Conservation (phyloP, 1,140 invertebrate genomes). For the Drosophila ambigua region DNA sequence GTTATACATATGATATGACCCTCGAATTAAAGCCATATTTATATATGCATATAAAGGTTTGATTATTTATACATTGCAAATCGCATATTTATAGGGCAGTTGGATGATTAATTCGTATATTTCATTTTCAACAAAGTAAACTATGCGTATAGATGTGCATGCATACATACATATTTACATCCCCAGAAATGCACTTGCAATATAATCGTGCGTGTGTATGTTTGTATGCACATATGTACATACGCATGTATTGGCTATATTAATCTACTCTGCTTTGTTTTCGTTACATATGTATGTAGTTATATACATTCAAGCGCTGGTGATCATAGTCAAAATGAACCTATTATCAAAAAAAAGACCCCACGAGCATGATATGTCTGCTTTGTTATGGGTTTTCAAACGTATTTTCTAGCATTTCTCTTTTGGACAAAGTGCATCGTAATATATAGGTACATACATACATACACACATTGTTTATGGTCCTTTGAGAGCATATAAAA, state of each 20-base stretch:
- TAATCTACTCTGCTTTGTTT: conserved; percentile 55
- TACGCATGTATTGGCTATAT: conserved; percentile 25
- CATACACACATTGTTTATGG: conserved; percentile 33
- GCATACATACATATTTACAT: conserved; percentile 1
- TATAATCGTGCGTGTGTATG: conserved; percentile 7
- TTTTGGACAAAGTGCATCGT: conserved; percentile 54
- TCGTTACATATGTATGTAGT: conserved; percentile 40
- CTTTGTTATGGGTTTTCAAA: too few relatives aligned
- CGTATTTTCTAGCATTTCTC: conserved; percentile 43
- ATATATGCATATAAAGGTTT: too few relatives aligned
- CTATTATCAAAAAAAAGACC: too few relatives aligned
- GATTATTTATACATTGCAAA: too few relatives aligned
- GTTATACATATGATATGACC: too few relatives aligned
- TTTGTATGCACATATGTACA: conserved; percentile 4
- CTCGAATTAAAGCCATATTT: too few relatives aligned
- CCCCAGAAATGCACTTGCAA: conserved; percentile 10
- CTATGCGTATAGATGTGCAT: background rate
- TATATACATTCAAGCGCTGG: conserved; percentile 24
- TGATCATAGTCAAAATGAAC: too few relatives aligned
- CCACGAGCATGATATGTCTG: too few relatives aligned
- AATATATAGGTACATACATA: conserved; percentile 42
- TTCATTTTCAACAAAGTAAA: too few relatives aligned
- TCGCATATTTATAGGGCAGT: too few relatives aligned
- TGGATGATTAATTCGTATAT: too few relatives aligned
- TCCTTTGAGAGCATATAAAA: background rate